These are phyloP conservation scores for Burhinus bistriatus DNA, from an alignment of 2,113 vertebrate genomes.

Conservation along the genomic window DNA sequence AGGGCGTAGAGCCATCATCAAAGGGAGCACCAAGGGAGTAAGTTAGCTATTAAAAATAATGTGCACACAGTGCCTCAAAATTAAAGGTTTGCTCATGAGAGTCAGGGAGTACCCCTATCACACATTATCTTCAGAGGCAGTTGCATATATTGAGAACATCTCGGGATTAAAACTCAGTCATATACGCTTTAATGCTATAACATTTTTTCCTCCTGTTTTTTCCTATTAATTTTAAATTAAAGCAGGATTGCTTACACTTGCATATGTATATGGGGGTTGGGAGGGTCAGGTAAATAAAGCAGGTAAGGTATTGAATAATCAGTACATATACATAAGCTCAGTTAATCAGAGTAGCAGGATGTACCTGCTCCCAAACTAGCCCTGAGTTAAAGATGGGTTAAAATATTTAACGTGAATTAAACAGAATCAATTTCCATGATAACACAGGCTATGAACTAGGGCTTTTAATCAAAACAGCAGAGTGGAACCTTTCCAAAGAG, in stretches of 20 bases:
- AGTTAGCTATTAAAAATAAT: conserved; percentile 42
- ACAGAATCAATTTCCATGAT: background rate
- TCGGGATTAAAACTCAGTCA: background rate
- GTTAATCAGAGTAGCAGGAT: background rate
- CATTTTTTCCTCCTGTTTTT: background rate
- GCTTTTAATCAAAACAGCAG: background rate
- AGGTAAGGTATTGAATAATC: background rate
- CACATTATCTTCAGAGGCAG: background rate
- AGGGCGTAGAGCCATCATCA: conserved; percentile 23
- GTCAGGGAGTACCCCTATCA: background rate
- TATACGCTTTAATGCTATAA: background rate
- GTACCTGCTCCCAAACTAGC: background rate
- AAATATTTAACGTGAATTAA: background rate
- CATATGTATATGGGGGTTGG: background rate
- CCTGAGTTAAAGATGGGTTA: background rate
- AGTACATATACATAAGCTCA: background rate
- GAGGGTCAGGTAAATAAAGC: background rate
- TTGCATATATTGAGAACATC: background rate
- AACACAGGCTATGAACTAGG: background rate
- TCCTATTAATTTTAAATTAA: background rate
- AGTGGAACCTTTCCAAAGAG: background rate
- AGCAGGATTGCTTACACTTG: background rate
- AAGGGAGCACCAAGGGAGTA: conserved; percentile 22
- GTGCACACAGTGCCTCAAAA: background rate
- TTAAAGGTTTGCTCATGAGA: conserved; percentile 26